Conservation (phyloP, 1,140 invertebrate genomes). For the Drosophila novamexicana region DNA sequence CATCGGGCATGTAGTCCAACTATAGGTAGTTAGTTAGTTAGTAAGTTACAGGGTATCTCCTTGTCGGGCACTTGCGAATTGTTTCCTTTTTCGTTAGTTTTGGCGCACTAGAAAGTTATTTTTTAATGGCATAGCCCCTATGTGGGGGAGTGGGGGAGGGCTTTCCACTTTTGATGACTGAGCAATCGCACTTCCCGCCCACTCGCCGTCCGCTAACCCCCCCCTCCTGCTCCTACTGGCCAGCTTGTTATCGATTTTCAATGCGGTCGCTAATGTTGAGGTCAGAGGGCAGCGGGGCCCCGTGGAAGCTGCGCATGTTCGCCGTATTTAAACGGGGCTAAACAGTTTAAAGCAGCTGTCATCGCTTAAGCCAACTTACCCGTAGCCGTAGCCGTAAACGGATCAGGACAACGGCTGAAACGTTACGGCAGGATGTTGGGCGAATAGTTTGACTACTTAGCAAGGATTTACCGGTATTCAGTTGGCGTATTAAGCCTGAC, state of each 20-base stretch:
- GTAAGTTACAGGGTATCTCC: neutral
- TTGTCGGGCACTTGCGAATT: neutral
- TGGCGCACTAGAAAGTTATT: conserved; percentile 36
- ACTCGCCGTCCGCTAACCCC: neutral
- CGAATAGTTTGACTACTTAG: conserved; percentile 25
- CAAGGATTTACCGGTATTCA: conserved; percentile 2
- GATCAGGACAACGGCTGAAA: neutral
- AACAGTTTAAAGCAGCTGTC: conserved; percentile 33
- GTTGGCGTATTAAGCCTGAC: conserved; percentile 2
- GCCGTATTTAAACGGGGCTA: conserved; percentile 28
- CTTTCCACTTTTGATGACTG: conserved; percentile 50
- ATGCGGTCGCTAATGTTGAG: conserved; percentile 26
- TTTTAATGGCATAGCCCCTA: neutral
- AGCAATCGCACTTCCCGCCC: neutral
- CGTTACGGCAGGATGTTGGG: neutral
- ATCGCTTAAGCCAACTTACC: conserved; percentile 21
- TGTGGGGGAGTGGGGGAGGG: neutral
- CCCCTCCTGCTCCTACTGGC: neutral
- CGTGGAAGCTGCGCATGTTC: conserved; percentile 25
- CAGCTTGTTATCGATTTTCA: conserved; percentile 64
- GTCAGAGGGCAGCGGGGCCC: neutral
- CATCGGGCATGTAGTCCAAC: too few species aligned
- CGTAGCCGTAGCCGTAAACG: neutral
- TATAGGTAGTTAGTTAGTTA: neutral
- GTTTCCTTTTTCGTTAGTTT: conserved; percentile 33